These are phyloP conservation scores for Cephus sareptanus DNA, from an alignment of 2,888 invertebrate species.

Conservation along the genomic window DNA sequence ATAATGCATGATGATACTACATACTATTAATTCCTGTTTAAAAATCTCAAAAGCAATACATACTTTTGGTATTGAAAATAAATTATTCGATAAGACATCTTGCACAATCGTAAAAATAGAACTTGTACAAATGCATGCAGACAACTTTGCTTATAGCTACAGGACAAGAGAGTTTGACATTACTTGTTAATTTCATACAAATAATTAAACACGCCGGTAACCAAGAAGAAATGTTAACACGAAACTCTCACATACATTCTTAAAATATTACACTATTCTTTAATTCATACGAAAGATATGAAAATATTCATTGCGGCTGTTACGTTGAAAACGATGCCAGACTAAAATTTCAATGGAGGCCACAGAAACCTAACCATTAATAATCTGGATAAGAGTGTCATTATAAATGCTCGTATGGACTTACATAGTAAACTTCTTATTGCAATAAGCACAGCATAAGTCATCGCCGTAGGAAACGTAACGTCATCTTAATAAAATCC, in stretches of 20 bases:
- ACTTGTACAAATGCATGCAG: not conserved
- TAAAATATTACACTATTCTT: not conserved
- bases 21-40: not conserved
- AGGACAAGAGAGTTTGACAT: not conserved
- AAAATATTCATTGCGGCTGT: not conserved
- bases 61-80: not conserved
- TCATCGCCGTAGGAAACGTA: conserved; percentile 28
- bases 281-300: not conserved
- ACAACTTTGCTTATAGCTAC: not conserved
- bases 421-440: conserved; percentile 29
- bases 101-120: not conserved
- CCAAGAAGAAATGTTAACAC: not conserved
- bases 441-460: conserved; percentile 21
- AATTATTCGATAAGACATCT: not conserved
- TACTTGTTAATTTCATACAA: not conserved
- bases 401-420: conserved; percentile 22
- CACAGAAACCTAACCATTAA: conserved; percentile 52
- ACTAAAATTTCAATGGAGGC: conserved; percentile 49
- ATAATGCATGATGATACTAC: not conserved
- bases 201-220: not conserved
- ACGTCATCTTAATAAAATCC: conserved; percentile 30
- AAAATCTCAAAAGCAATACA: not conserved
- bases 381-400: conserved; percentile 11
- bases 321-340: conserved; percentile 28
- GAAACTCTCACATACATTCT: not conserved